phyloP scores from a whole-genome alignment of 2,888 invertebrate genomes.

The Yponomeuta evonymella region DNA sequence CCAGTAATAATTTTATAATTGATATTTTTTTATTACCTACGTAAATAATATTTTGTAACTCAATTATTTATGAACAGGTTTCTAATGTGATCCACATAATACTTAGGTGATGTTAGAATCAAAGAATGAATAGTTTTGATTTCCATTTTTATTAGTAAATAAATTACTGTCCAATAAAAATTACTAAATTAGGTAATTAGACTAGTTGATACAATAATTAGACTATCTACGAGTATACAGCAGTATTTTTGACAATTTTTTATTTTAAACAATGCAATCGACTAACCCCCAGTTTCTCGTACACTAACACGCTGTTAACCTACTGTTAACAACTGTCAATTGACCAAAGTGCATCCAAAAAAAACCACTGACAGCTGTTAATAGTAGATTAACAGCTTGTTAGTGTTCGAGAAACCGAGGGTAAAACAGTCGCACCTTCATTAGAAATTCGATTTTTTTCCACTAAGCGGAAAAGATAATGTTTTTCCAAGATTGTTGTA shows the following conservation, averaged over 20 bases:
- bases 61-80: no score
- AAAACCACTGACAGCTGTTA: no score
- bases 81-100: no score
- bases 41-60: no score
- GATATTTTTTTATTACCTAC: no score
- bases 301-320: no score
- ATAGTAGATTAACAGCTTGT: no score
- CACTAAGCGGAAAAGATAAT: background rate
- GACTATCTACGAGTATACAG: constrained; percentile 48
- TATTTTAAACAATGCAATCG: constrained; percentile 8
- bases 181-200: constrained; percentile 53
- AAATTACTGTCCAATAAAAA: constrained; percentile 56
- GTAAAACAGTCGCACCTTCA: constrained; percentile 11
- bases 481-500: constrained; percentile 16
- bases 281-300: background rate
- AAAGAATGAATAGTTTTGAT: constrained; percentile 22
- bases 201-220: constrained; percentile 52
- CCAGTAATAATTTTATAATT: no score
- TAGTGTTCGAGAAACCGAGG: no score
- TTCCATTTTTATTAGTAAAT: constrained; percentile 45
- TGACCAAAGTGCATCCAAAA: no score
- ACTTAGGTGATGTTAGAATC: constrained; percentile 8
- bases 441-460: constrained; percentile 47
- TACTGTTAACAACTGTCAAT: no score
- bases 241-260: constrained; percentile 19